These are phyloP conservation scores for Vidua chalybeata DNA, from an alignment of 2,113 vertebrate genomes.

Conservation along the genomic window DNA sequence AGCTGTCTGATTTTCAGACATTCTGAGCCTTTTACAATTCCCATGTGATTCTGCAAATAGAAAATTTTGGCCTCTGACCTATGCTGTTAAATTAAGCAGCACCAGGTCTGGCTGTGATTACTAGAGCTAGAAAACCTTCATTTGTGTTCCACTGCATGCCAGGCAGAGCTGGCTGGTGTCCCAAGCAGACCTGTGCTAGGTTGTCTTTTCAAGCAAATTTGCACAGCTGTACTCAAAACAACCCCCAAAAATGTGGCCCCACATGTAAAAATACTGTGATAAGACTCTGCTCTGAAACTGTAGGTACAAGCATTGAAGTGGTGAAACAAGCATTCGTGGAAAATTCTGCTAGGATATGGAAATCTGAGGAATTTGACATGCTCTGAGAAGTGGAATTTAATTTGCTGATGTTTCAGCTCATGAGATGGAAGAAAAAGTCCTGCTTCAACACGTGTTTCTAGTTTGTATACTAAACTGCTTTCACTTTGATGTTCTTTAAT, in stretches of 20 bases:
- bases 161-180: not conserved
- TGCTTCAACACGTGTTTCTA: not conserved
- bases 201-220: not conserved
- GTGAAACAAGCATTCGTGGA: not conserved
- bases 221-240: not conserved
- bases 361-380: not conserved
- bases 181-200: not conserved
- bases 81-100: constrained; percentile 52
- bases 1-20: constrained; percentile 54
- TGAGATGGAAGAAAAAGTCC: not conserved
- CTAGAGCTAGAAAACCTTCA: constrained; percentile 37
- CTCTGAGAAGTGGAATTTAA: not conserved
- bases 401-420: not conserved
- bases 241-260: not conserved
- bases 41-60: constrained; percentile 43
- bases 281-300: not conserved
- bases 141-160: constrained; percentile 23
- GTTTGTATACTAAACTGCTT: not conserved
- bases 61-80: constrained; percentile 32
- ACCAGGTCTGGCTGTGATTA: constrained; percentile 39
- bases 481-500: not conserved
- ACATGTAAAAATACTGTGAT: not conserved
- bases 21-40: constrained; percentile 58
- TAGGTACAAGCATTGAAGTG: not conserved
- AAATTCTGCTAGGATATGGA: not conserved